Conservation (phyloP, 2,113 vertebrate species). For the Pitta sordida region DNA sequence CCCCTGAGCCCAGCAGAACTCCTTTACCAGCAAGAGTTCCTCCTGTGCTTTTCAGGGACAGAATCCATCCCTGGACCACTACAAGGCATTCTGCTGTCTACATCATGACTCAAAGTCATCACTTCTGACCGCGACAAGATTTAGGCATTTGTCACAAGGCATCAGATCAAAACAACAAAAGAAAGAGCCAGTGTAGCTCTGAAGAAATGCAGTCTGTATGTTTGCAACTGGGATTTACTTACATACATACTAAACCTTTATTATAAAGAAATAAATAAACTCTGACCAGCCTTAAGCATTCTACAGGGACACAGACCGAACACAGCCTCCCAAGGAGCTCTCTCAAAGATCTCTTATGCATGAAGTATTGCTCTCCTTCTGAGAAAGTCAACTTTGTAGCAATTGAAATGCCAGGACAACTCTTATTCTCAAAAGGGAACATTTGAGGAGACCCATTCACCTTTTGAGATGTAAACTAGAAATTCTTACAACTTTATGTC, state of each 20-base stretch:
- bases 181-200: not conserved
- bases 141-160: constrained; percentile 41
- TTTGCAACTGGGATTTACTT: not conserved
- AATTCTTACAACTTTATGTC: not conserved
- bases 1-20: not conserved
- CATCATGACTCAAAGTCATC: not conserved
- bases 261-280: constrained; percentile 26
- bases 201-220: not conserved
- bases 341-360: not conserved
- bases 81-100: constrained; percentile 45
- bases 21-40: not conserved
- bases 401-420: constrained; percentile 18
- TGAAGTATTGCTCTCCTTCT: not conserved
- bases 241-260: not conserved
- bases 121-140: constrained; percentile 33
- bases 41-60: not conserved
- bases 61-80: not conserved
- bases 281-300: not conserved
- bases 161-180: constrained; percentile 53
- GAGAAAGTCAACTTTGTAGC: not conserved
- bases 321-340: not conserved
- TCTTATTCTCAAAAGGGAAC: not conserved
- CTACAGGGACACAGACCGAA: not conserved
- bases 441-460: not conserved
- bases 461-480: not conserved